phyloP scores from a whole-genome alignment of 2,113 vertebrate species.

The Embiotoca jacksoni region DNA sequence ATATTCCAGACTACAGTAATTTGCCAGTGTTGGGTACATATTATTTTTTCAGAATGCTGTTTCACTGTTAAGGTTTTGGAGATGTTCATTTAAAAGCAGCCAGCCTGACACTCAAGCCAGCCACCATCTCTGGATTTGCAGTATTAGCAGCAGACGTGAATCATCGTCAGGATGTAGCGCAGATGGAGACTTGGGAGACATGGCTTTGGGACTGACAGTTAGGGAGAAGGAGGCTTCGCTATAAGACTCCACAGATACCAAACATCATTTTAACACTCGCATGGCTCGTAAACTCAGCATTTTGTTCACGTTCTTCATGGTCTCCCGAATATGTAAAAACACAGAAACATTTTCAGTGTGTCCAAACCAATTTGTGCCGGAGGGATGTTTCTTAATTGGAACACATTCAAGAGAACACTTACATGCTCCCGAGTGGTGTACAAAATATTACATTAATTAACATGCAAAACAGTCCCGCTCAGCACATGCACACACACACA shows the following conservation, averaged over 20 bases:
- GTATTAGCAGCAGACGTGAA: constrained; percentile 74
- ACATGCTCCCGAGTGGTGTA: constrained; percentile 79
- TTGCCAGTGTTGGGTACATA: background rate
- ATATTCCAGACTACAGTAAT: constrained; percentile 1
- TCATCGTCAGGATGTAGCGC: constrained; percentile 67
- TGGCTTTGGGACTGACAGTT: constrained; percentile 58
- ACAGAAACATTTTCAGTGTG: constrained; percentile 63
- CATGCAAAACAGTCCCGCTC: constrained; percentile 80
- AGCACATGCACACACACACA: constrained; percentile 23
- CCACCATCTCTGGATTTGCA: constrained; percentile 71
- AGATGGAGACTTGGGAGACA: constrained; percentile 60
- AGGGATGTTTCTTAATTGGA: constrained; percentile 80
- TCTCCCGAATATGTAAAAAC: constrained; percentile 70
- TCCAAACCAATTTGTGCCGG: constrained; percentile 74
- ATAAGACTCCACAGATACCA: constrained; percentile 23
- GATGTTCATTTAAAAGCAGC: constrained; percentile 58
- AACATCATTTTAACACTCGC: constrained; percentile 33
- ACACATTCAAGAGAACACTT: constrained; percentile 81
- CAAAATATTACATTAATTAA: constrained; percentile 84
- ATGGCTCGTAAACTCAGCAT: constrained; percentile 49
- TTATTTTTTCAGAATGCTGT: constrained; percentile 36
- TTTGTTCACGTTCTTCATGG: constrained; percentile 66
- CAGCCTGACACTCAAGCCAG: constrained; percentile 57
- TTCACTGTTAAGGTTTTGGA: constrained; percentile 38
- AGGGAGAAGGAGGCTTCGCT: constrained; percentile 32